A percentile compares a stretch with the other conserved stretches of the same genome.
Evolutionary conservation across 2,797 vertebrate species (phyloP).

Genomic region (Gila robusta): DNA sequence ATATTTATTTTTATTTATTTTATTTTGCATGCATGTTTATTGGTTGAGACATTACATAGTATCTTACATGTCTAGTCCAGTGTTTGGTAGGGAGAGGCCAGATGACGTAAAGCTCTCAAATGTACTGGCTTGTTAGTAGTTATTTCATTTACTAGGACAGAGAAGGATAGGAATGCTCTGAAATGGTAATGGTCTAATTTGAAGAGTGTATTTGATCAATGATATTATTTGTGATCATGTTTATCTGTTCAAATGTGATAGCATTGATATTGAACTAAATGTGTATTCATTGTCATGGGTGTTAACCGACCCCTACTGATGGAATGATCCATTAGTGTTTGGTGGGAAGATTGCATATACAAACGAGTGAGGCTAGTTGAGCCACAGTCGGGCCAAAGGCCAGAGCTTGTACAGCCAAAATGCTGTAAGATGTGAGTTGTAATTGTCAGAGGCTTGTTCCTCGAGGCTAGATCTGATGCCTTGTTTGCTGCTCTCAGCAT

Average conservation of each 20-base stretch:
- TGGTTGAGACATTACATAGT: too few relatives aligned
- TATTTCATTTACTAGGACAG: too few relatives aligned
- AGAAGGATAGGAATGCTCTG: neutral
- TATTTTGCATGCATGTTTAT: too few relatives aligned
- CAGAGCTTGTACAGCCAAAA: neutral
- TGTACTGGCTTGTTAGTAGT: too few relatives aligned
- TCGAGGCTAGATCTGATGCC: neutral
- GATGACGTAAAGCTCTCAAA: too few relatives aligned
- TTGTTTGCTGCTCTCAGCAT: neutral
- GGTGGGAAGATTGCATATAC: neutral
- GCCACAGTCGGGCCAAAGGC: fast-evolving
- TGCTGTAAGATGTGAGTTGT: neutral
- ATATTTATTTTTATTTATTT: too few relatives aligned
- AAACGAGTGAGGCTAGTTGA: neutral
- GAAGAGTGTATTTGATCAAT: neutral
- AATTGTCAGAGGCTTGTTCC: neutral
- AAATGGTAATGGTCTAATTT: neutral
- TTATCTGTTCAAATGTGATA: neutral
- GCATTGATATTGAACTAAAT: neutral
- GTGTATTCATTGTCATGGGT: neutral
- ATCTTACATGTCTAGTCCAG: too few relatives aligned
- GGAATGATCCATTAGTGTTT: neutral
- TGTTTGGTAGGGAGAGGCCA: too few relatives aligned
- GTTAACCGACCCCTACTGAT: neutral
- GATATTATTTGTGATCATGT: neutral